A percentile compares a stretch with the other conserved stretches of the same genome.
Conservation (phyloP, 2,888 invertebrate genomes). For the Ochropleura plecta region DNA sequence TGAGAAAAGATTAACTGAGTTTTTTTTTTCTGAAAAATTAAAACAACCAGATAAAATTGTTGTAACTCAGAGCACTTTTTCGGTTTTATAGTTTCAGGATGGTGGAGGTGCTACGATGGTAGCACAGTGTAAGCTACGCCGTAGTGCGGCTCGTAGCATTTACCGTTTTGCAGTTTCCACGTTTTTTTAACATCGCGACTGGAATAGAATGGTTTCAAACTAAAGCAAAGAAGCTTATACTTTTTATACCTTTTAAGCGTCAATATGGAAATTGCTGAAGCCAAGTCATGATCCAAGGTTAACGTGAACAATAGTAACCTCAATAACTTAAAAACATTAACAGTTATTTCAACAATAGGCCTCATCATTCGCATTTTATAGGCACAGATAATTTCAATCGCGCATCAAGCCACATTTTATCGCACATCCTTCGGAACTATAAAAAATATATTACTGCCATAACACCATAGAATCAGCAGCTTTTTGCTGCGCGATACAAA, state of each 20-base stretch:
- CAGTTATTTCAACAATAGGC: conserved; percentile 51
- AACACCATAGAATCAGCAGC: conserved; percentile 74
- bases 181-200: background rate
- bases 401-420: conserved; percentile 68
- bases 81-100: background rate
- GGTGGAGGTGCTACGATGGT: background rate
- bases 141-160: background rate
- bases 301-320: background rate
- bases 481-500: conserved; percentile 72
- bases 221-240: background rate
- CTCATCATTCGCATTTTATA: conserved; percentile 57
- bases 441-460: conserved; percentile 76
- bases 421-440: conserved; percentile 75
- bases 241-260: background rate
- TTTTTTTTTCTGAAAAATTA: background rate
- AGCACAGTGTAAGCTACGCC: background rate
- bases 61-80: background rate
- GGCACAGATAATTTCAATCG: conserved; percentile 68
- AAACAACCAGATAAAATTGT: background rate
- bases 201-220: background rate
- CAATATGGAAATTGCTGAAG: background rate
- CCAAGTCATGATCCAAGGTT: background rate
- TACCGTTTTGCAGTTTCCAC: background rate
- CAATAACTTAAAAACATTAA: conserved; percentile 12
- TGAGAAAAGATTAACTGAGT: background rate